Evolutionary conservation across 2,888 invertebrate species (phyloP), one percentile per base, ranked within the genome.

Genomic region (Pinctada fucata): DNA sequence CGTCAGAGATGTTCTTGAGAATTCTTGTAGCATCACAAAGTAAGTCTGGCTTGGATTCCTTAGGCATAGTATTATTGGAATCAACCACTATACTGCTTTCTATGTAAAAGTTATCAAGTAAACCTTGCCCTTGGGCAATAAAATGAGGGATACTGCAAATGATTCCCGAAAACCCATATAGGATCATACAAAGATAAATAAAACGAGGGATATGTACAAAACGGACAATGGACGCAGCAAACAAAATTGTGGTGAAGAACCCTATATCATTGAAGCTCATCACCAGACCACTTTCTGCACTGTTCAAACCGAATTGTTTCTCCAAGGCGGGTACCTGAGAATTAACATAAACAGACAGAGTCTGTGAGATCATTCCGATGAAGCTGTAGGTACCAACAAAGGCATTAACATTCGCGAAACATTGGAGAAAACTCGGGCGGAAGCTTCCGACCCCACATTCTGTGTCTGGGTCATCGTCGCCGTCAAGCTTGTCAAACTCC

Each of bases 351-450:
- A 69, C 63, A 0, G 76, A 49, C 48, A 80, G 16, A 2, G 74
- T 73, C 58, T 74, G 73, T 3, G 79, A 68, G 10, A 76, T 66
- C 8, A 81, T 49, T 3, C 58, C 50, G 3, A 68, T 67, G 31
- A 74, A 6, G 3, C 79, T 66, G 8, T 73, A 85, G 4, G 81
- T 69, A 3, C 72, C 79, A 1, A 83, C 78, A 64, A 86, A 86
- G 2, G 79, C 73, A 4, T 69, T 50, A 47, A 84, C 78, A 45
- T 76, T 79, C 0, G 75, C 71, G 72, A 83, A 81, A 48, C 66
- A 67, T 45, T 80, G 78, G 2, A 82, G 73, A 70, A 58, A 71
- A 45, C 31, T 16, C 8, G 79, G 69, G 16, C 67, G 72, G 64
- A 52, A 80, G 3, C 16, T 49, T n/a, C 79, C 79, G 10, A 82